These are phyloP conservation scores for Mesocricetus auratus DNA, from an alignment of 2,113 vertebrate genomes.

Conservation along the genomic window DNA sequence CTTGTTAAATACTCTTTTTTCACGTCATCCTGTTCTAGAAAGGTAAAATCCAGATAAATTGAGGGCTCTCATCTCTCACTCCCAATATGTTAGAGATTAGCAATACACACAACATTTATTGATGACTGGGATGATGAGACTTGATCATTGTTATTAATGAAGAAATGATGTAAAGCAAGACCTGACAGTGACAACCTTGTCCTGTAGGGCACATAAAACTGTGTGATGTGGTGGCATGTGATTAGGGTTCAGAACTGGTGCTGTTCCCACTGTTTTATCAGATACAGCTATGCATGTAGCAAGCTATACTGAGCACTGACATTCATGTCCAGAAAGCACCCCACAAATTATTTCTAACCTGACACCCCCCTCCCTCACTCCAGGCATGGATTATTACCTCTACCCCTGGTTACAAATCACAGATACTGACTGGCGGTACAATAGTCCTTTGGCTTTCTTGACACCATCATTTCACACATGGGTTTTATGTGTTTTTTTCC, in stretches of 20 bases:
- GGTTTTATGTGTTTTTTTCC: background rate
- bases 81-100: background rate
- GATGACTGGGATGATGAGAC: background rate
- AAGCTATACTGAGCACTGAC: background rate
- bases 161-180: constrained; percentile 1
- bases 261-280: background rate
- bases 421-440: background rate
- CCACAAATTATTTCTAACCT: background rate
- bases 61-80: background rate
- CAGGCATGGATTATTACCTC: background rate
- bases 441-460: background rate
- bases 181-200: background rate
- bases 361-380: background rate
- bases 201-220: background rate
- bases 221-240: background rate
- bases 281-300: background rate
- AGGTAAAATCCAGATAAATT: background rate
- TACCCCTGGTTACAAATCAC: constrained; percentile 10
- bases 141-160: background rate
- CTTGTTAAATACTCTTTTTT: constrained; percentile 47
- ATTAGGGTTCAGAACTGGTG: background rate
- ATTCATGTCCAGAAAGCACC: background rate
- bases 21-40: background rate
- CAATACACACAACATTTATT: background rate
- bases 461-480: constrained; percentile 12